phyloP scores from a whole-genome alignment of 2,888 invertebrate species.

The Orchestes rusci region DNA sequence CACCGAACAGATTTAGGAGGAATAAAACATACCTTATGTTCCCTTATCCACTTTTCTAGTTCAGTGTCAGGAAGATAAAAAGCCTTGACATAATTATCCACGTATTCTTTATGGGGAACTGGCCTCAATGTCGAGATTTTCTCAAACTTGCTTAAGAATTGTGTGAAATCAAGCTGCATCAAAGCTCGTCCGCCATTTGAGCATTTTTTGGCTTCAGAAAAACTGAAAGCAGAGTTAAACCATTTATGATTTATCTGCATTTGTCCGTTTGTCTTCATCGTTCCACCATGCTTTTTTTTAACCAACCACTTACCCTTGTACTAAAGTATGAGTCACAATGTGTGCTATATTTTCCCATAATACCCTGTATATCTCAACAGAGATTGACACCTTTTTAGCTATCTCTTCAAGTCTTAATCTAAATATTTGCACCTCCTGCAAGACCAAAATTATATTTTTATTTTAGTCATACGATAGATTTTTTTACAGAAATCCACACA shows the following conservation, averaged over 20 bases:
- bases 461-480: background rate
- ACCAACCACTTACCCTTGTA: slow-evolving; percentile 68
- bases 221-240: slow-evolving; percentile 46
- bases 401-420: slow-evolving; percentile 71
- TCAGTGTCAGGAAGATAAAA: slow-evolving; percentile 87
- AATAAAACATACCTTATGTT: slow-evolving; percentile 55
- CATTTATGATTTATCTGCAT: no score
- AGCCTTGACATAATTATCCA: slow-evolving; percentile 93
- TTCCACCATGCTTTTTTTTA: background rate
- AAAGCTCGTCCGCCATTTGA: slow-evolving; percentile 92
- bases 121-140: slow-evolving; percentile 77
- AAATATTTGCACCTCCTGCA: slow-evolving; percentile 66
- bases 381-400: slow-evolving; percentile 61
- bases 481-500: background rate
- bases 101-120: slow-evolving; percentile 80
- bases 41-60: slow-evolving; percentile 82
- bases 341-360: slow-evolving; percentile 87
- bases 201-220: slow-evolving; percentile 86
- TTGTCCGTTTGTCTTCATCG: no score
- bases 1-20: background rate
- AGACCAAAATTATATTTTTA: slow-evolving; percentile 15
- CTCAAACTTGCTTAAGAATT: slow-evolving; percentile 85
- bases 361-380: slow-evolving; percentile 58
- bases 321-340: slow-evolving; percentile 77
- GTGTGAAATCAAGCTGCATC: slow-evolving; percentile 97